Evolutionary conservation across 2,888 invertebrate species (phyloP).

Genomic region (Dynastes tityus): DNA sequence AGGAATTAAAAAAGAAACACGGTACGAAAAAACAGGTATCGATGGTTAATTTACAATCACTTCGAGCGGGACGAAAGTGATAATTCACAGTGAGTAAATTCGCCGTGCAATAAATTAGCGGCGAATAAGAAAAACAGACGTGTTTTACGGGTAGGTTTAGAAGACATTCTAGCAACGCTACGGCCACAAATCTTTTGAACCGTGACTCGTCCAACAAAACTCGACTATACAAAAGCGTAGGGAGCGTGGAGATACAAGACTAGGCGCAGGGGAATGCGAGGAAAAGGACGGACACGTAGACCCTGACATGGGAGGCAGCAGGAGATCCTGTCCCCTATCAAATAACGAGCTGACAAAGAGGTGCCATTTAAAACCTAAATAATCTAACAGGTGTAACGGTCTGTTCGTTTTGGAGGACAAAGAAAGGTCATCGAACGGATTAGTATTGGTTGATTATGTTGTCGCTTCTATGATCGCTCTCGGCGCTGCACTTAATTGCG

Average conservation of each 20-base stretch:
- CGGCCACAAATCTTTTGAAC: slow-evolving; percentile 50
- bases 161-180: slow-evolving; percentile 44
- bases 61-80: slow-evolving; percentile 32
- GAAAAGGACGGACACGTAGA: slow-evolving; percentile 50
- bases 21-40: neutral
- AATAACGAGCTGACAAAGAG: slow-evolving; percentile 52
- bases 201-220: slow-evolving; percentile 49
- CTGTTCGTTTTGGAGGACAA: slow-evolving; percentile 58
- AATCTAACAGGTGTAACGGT: slow-evolving; percentile 61
- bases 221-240: slow-evolving; percentile 38
- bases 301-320: slow-evolving; percentile 54
- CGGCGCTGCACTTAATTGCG: slow-evolving; percentile 47
- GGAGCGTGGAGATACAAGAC: slow-evolving; percentile 13
- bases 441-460: slow-evolving; percentile 32
- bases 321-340: slow-evolving; percentile 50
- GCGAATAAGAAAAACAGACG: slow-evolving; percentile 44
- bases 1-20: slow-evolving; percentile 8
- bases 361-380: slow-evolving; percentile 52
- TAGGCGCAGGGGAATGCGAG: neutral
- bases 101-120: slow-evolving; percentile 39
- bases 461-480: neutral
- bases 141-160: slow-evolving; percentile 29
- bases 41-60: slow-evolving; percentile 28
- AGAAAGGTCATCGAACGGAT: slow-evolving; percentile 63
- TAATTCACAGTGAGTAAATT: slow-evolving; percentile 33